Conservation (phyloP, 2,797 vertebrate species). For the Dicrostonyx torquatus region DNA sequence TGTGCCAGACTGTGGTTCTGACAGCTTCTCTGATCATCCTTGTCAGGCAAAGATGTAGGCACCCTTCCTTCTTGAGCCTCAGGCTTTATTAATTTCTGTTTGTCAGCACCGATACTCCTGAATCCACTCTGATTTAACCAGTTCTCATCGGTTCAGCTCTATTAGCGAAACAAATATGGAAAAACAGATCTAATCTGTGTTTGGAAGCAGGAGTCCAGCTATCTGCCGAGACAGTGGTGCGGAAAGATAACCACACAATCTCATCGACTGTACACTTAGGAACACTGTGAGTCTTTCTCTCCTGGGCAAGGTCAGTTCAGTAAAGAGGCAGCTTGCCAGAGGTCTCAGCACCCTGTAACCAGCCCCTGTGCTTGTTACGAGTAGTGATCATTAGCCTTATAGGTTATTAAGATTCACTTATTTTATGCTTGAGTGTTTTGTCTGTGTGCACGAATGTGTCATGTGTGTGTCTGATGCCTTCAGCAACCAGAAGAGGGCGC, state of each 20-base stretch:
- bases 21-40: no score
- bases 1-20: background rate
- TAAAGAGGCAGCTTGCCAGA: background rate
- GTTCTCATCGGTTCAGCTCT: background rate
- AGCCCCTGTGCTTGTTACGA: background rate
- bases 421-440: background rate
- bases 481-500: background rate
- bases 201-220: background rate
- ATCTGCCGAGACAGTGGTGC: background rate
- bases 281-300: constrained; percentile 8
- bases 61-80: background rate
- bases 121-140: background rate
- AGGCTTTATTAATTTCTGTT: background rate
- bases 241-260: background rate
- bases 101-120: background rate
- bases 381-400: constrained; percentile 33
- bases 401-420: background rate
- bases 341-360: background rate
- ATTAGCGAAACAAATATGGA: background rate
- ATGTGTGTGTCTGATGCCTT: background rate
- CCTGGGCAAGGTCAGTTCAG: background rate
- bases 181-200: background rate
- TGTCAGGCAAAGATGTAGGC: background rate
- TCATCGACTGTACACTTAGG: background rate
- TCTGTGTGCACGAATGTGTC: background rate